Evolutionary conservation across 2,888 invertebrate genomes (phyloP).

Genomic region (Anoplius nigerrimus): DNA sequence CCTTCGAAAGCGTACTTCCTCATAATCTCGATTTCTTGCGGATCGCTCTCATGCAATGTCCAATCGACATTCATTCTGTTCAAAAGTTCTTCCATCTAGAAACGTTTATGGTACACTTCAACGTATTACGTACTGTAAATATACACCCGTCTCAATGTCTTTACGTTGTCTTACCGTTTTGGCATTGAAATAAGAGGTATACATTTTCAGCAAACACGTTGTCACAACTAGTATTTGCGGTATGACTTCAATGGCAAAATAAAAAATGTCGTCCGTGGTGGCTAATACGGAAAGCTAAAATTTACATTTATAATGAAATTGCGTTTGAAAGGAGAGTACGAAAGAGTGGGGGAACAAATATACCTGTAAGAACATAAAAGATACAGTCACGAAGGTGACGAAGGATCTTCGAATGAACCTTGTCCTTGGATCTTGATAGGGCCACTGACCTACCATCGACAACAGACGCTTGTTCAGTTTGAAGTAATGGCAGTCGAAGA

Average conservation of each 20-base stretch:
- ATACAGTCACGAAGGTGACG: not conserved
- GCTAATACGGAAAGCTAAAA: too few relatives aligned
- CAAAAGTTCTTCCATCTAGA: slow-evolving; percentile 9
- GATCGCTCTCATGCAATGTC: not conserved
- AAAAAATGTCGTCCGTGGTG: not conserved
- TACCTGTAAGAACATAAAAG: slow-evolving; percentile 8
- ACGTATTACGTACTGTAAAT: too few relatives aligned
- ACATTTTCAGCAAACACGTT: too few relatives aligned
- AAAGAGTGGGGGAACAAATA: too few relatives aligned
- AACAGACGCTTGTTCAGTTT: slow-evolving; percentile 4
- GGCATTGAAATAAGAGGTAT: too few relatives aligned
- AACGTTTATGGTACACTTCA: not conserved
- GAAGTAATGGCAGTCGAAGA: not conserved
- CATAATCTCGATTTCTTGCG: slow-evolving; percentile 19
- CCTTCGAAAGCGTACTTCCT: slow-evolving; percentile 7
- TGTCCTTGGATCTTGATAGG: slow-evolving; percentile 1
- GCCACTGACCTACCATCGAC: slow-evolving; percentile 13
- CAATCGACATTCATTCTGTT: slow-evolving; percentile 7
- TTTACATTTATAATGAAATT: too few relatives aligned
- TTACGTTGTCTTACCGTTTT: too few relatives aligned
- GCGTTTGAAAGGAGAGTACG: too few relatives aligned
- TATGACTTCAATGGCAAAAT: too few relatives aligned
- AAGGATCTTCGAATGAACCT: not conserved
- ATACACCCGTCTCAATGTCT: too few relatives aligned
- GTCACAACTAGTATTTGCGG: too few relatives aligned